Evolutionary conservation across 2,888 invertebrate species (phyloP), one percentile per base, ranked within the genome.

Genomic region (Mechanitis messenoides): DNA sequence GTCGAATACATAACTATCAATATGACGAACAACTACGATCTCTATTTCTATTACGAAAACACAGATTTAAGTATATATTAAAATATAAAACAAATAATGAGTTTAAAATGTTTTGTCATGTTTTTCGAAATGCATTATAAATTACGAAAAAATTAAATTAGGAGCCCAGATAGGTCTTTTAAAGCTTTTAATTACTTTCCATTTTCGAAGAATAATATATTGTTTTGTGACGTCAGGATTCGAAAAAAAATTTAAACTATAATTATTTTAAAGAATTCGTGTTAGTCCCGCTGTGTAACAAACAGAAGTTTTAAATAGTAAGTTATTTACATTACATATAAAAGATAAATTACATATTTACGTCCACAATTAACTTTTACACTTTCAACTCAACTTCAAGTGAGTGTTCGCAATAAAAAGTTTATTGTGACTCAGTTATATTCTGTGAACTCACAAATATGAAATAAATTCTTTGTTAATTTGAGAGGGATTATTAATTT

Each of bases 251-350:
- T 77, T 83, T 77, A 74, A 65, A 73, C 68, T 74, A 70, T 74
- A 76, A 76, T 74, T 73, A 72, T 78, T 74, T 55, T 77, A 78
- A 20, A 20, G 77, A 77, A 77, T 82, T 78, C 80, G 83, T 73
- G 20, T 20, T 20, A 64, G 20, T 56, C 62, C 53, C 62, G 56
- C 59, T 77, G 70, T 77, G 75, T 75, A 78, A 77, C 20, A 20
- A 20, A 20, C 20, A 1, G 80, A 83, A 76, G 78, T 78, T 84
- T 80, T 83, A 80, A 77, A 75, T 75, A 80, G 79, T 78, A 81
- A 83, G 77, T 83, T 86, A 89, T 88, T 89, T 87, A 89, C 89
- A 82, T 87, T 78, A 77, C 75, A 76, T 77, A 72, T 70, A 73
- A 70, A 73, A 71, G 63, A 73, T 68, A 70, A 72, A 68, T 73